A percentile compares a stretch with the other conserved stretches of the same genome.
phyloP scores from a whole-genome alignment of 2,797 vertebrate genomes.

The Manis pentadactyla region DNA sequence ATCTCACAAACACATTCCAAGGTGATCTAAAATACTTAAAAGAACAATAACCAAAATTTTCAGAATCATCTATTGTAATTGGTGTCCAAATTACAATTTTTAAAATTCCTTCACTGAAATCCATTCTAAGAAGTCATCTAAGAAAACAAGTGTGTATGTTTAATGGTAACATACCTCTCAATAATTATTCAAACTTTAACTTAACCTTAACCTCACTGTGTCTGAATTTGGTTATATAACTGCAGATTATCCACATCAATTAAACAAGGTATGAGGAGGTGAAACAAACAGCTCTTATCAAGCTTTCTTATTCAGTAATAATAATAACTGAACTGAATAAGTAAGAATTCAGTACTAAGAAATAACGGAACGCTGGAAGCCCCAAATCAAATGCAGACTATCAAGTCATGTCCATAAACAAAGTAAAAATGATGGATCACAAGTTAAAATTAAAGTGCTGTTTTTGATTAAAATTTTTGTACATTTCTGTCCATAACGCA shows the following conservation, averaged over 20 bases:
- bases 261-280: not conserved
- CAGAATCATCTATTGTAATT: not conserved
- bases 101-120: not conserved
- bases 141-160: not conserved
- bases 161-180: not conserved
- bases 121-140: not conserved
- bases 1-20: not conserved
- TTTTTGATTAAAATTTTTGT: not conserved
- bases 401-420: not conserved
- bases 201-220: not conserved
- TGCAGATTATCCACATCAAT: not conserved
- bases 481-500: not conserved
- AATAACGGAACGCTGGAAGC: not conserved
- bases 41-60: not conserved
- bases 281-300: not conserved
- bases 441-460: not conserved
- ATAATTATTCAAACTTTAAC: not conserved
- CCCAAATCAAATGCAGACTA: not conserved
- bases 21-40: constrained; percentile 8
- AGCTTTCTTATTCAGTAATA: not conserved
- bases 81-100: not conserved
- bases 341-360: no score
- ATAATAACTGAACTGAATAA: no score
- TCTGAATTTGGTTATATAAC: constrained; percentile 13
- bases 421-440: constrained; percentile 24